Conservation (phyloP, 2,113 vertebrate species). For the Ameiurus melas region DNA sequence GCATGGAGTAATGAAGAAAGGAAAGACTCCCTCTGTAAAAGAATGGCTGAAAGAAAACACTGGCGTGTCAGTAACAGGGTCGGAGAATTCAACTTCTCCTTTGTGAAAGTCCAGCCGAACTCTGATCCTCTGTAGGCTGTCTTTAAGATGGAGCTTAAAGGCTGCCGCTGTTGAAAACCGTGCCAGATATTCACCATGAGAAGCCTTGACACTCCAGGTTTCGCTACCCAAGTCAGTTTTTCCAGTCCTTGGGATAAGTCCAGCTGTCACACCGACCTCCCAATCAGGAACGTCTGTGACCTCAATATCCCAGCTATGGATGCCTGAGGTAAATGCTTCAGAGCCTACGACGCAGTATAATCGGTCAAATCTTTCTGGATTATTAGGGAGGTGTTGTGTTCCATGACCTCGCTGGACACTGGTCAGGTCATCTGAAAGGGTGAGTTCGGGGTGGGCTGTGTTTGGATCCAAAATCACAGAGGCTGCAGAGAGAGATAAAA, state of each 20-base stretch:
- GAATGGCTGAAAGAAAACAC: conserved; percentile 10
- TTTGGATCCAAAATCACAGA: conserved; percentile 45
- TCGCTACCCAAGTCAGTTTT: background rate
- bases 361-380: conserved; percentile 45
- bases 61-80: conserved; percentile 6
- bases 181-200: background rate
- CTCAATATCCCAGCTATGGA: conserved; percentile 34
- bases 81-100: conserved; percentile 21
- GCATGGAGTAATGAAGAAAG: conserved; percentile 27
- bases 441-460: conserved; percentile 28
- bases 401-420: background rate
- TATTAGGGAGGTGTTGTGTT: conserved; percentile 23
- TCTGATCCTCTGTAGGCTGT: conserved; percentile 10
- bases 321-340: conserved; percentile 32
- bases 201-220: conserved; percentile 17
- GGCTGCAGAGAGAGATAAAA: background rate
- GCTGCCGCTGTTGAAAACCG: background rate
- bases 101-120: conserved; percentile 20
- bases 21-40: conserved; percentile 21
- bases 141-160: background rate
- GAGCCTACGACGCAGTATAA: conserved; percentile 19
- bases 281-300: conserved; percentile 16
- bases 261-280: conserved; percentile 37
- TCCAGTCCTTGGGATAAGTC: background rate
- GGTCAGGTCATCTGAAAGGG: conserved; percentile 39